Evolutionary conservation across 2,888 invertebrate species (phyloP).

Genomic region (Eupeodes latifasciatus): DNA sequence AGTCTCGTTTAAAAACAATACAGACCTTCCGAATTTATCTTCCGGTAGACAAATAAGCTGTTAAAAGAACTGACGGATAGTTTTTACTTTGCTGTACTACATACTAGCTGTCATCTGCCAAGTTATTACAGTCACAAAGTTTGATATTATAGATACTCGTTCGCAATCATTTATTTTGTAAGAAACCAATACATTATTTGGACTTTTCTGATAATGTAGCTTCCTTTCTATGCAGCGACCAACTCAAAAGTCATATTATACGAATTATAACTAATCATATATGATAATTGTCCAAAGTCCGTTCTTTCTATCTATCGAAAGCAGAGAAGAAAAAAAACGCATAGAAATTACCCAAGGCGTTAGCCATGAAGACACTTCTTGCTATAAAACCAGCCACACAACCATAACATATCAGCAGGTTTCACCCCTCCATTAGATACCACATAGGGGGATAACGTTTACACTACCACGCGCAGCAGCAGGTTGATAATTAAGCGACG

Average conservation of each 20-base stretch:
- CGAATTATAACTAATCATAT: slow-evolving; percentile 63
- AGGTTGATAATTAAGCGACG: slow-evolving; percentile 70
- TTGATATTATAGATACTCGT: too few relatives aligned
- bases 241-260: slow-evolving; percentile 57
- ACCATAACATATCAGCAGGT: slow-evolving; percentile 5
- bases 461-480: slow-evolving; percentile 69
- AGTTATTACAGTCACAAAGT: too few relatives aligned
- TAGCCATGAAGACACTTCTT: slow-evolving; percentile 63
- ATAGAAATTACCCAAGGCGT: slow-evolving; percentile 63
- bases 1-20: too few relatives aligned
- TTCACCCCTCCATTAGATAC: slow-evolving; percentile 23
- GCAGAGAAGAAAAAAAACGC: slow-evolving; percentile 21
- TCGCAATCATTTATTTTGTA: background rate
- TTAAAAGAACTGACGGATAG: too few relatives aligned
- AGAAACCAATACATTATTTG: background rate
- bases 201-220: background rate
- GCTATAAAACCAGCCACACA: slow-evolving; percentile 17
- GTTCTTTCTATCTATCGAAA: background rate
- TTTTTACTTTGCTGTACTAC: too few relatives aligned
- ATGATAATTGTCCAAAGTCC: slow-evolving; percentile 63
- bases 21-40: too few relatives aligned
- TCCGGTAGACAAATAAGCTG: too few relatives aligned
- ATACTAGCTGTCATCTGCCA: too few relatives aligned
- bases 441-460: slow-evolving; percentile 53
- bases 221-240: slow-evolving; percentile 33